These are phyloP conservation scores for Hirudinaria manillensis DNA, from an alignment of 2,888 invertebrate species.

Conservation along the genomic window DNA sequence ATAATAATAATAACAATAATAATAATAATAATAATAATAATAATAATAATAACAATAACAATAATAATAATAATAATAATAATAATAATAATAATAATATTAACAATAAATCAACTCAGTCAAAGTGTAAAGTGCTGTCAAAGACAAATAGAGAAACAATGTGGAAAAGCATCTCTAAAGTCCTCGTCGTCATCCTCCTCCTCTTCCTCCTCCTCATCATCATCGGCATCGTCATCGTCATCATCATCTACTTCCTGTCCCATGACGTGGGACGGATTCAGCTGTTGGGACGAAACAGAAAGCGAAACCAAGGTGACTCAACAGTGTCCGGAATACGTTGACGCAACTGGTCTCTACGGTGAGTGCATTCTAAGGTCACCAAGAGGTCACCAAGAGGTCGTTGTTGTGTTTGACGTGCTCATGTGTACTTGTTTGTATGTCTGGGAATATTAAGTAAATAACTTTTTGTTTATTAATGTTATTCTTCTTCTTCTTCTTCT, in stretches of 20 bases:
- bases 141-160: background rate
- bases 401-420: too few relatives aligned
- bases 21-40: too few relatives aligned
- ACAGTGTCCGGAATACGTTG: slow-evolving; percentile 37
- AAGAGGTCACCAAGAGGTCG: background rate
- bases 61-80: too few relatives aligned
- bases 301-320: slow-evolving; percentile 28
- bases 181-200: slow-evolving; percentile 1
- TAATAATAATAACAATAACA: too few relatives aligned
- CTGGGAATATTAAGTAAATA: too few relatives aligned
- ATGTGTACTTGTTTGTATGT: too few relatives aligned
- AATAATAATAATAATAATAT: too few relatives aligned
- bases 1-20: too few relatives aligned
- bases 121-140: slow-evolving; percentile 7
- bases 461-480: too few relatives aligned
- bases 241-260: slow-evolving; percentile 33
- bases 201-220: background rate
- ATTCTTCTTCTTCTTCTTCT: too few relatives aligned
- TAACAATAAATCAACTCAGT: background rate
- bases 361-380: slow-evolving; percentile 17
- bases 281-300: slow-evolving; percentile 39
- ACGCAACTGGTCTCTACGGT: slow-evolving; percentile 31
- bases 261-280: slow-evolving; percentile 40
- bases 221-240: background rate
- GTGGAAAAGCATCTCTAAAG: background rate